Evolutionary conservation across 1,140 invertebrate species (phyloP).

Genomic region (Drosophila obscura): DNA sequence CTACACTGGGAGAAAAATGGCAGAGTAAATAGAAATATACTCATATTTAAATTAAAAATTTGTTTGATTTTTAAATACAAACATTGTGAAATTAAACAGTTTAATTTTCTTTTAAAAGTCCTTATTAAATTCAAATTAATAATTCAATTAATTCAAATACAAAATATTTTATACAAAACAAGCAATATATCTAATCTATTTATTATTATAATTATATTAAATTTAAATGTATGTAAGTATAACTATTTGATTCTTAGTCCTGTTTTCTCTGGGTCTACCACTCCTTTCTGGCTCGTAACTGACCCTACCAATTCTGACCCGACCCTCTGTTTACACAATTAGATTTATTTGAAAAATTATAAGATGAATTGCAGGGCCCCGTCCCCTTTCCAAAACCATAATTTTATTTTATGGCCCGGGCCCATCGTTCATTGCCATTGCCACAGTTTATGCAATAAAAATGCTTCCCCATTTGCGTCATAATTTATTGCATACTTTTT

Average conservation of each 20-base stretch:
- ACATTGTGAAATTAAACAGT: no score
- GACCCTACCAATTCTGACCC: constrained; percentile 32
- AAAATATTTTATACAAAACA: no score
- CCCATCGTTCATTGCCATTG: constrained; percentile 43
- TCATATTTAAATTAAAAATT: no score
- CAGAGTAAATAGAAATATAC: no score
- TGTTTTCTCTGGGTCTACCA: constrained; percentile 4
- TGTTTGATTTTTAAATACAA: no score
- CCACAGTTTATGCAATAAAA: constrained; percentile 66
- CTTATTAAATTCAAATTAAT: no score
- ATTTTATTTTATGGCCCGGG: constrained; percentile 44
- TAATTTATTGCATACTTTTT: constrained; percentile 71
- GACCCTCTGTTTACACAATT: constrained; percentile 60
- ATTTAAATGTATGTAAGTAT: no score
- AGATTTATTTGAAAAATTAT: constrained; percentile 76
- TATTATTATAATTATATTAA: background rate
- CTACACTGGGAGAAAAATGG: no score
- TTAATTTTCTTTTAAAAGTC: no score
- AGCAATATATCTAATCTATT: no score
- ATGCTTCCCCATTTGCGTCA: constrained; percentile 31
- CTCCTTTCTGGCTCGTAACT: constrained; percentile 6
- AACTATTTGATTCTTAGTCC: background rate
- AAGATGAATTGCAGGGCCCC: constrained; percentile 57
- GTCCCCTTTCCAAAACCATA: background rate
- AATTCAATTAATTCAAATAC: no score